Evolutionary conservation across 2,888 invertebrate genomes (phyloP).

Genomic region (Rhopalosiphum nymphaeae): DNA sequence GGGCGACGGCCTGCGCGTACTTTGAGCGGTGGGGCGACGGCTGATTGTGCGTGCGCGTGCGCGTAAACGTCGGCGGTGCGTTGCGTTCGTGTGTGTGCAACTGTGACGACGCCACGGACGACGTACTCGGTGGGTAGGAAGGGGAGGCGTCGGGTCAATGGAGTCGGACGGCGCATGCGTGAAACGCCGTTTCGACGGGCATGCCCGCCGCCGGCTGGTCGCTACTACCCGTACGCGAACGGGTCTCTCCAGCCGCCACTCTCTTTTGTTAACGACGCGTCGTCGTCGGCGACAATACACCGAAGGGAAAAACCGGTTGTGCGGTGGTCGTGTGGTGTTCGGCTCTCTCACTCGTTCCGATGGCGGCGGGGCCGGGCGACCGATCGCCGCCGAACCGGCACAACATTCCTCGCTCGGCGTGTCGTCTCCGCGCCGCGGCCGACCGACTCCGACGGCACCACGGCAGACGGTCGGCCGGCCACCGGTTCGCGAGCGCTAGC

Average conservation of each 20-base stretch:
- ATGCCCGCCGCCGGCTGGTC: neutral
- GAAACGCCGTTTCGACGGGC: neutral
- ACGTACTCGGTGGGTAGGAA: neutral
- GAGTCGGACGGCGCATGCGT: slow-evolving; percentile 46
- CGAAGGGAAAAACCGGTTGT: slow-evolving; percentile 59
- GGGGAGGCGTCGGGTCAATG: slow-evolving; percentile 50
- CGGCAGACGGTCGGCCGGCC: neutral
- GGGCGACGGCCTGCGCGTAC: slow-evolving; percentile 9
- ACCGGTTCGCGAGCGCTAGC: slow-evolving; percentile 41
- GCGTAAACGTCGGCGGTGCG: neutral
- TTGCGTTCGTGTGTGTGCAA: neutral
- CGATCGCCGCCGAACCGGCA: neutral
- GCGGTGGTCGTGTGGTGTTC: neutral
- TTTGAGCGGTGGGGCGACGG: neutral
- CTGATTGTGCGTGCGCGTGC: slow-evolving; percentile 1
- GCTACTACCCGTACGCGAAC: slow-evolving; percentile 17
- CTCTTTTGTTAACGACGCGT: slow-evolving; percentile 37
- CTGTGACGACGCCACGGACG: neutral
- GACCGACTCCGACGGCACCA: neutral
- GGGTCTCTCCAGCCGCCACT: neutral
- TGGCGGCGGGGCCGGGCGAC: neutral
- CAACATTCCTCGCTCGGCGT: slow-evolving; percentile 62
- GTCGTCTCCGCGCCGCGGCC: slow-evolving; percentile 44
- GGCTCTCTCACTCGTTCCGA: neutral
- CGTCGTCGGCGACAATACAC: slow-evolving; percentile 23